These are phyloP conservation scores for Trichopoda pennipes DNA, from an alignment of 2,888 invertebrate species.

Conservation along the genomic window DNA sequence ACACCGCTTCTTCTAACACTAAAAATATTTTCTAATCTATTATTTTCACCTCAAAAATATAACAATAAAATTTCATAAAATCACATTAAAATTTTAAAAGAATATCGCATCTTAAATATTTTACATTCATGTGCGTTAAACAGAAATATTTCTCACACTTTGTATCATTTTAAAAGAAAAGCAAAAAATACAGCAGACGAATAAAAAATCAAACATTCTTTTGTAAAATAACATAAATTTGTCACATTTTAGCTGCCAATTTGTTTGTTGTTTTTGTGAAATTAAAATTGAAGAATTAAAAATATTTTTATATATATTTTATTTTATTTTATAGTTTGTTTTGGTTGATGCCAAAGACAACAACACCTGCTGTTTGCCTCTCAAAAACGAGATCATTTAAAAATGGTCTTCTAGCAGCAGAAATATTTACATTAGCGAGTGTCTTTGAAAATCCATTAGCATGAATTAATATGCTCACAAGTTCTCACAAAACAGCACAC, in stretches of 20 bases:
- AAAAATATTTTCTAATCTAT: too few species aligned
- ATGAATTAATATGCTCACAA: constrained; percentile 50
- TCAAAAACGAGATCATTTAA: constrained; percentile 63
- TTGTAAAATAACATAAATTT: constrained; percentile 68
- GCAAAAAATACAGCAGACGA: background rate
- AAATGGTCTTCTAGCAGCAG: constrained; percentile 52
- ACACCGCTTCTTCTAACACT: too few species aligned
- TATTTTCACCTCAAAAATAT: too few species aligned
- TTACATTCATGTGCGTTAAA: constrained; percentile 44
- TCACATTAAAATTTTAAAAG: too few species aligned
- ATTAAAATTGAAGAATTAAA: background rate
- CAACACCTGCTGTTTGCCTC: constrained; percentile 68
- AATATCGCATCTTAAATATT: constrained; percentile 2
- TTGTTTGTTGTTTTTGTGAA: constrained; percentile 62
- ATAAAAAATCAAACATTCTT: constrained; percentile 59
- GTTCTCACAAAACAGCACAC: constrained; percentile 3
- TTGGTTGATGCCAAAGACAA: constrained; percentile 59
- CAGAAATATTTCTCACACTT: constrained; percentile 60
- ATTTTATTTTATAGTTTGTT: constrained; percentile 23
- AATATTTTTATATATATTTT: constrained; percentile 18
- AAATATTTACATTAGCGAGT: background rate
- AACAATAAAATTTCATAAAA: too few species aligned
- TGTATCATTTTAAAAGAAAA: constrained; percentile 45
- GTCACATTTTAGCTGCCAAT: constrained; percentile 69
- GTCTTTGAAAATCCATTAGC: constrained; percentile 67